Conservation (phyloP, 2,797 vertebrate genomes). For the Pteronotus mesoamericanus region DNA sequence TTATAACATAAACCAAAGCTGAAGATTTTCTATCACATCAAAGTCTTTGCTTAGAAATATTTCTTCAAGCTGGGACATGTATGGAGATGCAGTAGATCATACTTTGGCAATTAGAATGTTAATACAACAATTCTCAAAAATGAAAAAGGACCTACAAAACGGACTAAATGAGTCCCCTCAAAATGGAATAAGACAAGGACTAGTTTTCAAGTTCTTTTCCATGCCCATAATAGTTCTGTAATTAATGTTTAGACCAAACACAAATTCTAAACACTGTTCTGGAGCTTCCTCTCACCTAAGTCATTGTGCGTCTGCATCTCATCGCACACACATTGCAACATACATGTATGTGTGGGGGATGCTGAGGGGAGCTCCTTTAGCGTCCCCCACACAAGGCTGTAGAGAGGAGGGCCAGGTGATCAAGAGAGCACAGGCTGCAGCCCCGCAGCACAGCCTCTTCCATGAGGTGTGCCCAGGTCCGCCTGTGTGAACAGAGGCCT, state of each 20-base stretch:
- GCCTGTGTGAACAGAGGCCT: too few relatives aligned
- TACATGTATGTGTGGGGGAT: too few relatives aligned
- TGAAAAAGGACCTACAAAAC: neutral
- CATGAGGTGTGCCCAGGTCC: too few relatives aligned
- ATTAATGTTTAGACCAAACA: neutral
- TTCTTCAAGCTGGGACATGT: neutral
- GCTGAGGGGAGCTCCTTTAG: too few relatives aligned
- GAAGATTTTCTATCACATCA: neutral
- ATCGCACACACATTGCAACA: too few relatives aligned
- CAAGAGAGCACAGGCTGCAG: accelerated
- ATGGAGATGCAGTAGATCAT: neutral
- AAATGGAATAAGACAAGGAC: neutral
- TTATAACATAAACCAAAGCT: neutral
- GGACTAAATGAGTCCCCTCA: neutral
- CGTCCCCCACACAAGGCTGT: neutral
- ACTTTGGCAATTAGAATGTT: neutral
- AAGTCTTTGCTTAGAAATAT: neutral
- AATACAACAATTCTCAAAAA: neutral
- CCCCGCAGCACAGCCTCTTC: neutral
- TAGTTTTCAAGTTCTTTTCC: neutral
- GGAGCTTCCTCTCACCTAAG: neutral
- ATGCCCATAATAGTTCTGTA: neutral
- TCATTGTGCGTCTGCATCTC: neutral
- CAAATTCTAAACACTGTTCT: neutral
- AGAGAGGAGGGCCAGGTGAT: neutral